Conservation (phyloP, 2,797 vertebrate genomes). For the Mastacembelus armatus region DNA sequence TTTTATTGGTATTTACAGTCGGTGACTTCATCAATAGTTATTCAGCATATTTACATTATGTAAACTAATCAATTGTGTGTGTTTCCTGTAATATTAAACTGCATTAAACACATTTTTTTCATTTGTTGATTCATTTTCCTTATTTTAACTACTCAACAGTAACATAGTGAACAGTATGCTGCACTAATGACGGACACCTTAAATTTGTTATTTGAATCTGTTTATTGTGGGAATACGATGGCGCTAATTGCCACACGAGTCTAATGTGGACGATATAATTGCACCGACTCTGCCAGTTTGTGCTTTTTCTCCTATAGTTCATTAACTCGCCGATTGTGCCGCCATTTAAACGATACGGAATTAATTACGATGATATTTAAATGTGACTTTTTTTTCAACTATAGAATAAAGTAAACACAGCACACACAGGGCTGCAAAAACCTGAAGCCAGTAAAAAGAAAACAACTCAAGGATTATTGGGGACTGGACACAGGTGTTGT, state of each 20-base stretch:
- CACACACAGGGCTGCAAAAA: neutral
- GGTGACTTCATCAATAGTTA: no score
- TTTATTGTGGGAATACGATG: neutral
- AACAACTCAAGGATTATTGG: neutral
- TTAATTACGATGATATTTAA: neutral
- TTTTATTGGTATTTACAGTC: no score
- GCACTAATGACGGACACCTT: neutral
- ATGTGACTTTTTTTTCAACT: neutral
- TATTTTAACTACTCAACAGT: no score
- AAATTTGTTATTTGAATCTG: neutral
- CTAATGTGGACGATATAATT: slow-evolving; percentile 23
- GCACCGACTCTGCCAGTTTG: slow-evolving; percentile 1
- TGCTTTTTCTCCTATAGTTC: neutral
- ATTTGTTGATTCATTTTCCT: neutral
- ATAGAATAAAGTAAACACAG: neutral
- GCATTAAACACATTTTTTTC: no score
- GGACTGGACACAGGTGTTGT: neutral
- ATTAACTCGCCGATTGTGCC: slow-evolving; percentile 17
- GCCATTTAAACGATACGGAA: slow-evolving; percentile 8
- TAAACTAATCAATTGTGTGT: no score
- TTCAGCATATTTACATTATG: no score
- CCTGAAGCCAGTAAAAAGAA: neutral
- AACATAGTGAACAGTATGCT: neutral
- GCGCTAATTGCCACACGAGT: neutral
- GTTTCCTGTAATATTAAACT: no score